These are phyloP conservation scores for Galaxias olidus DNA, from an alignment of 2,797 vertebrate species.

Conservation along the genomic window DNA sequence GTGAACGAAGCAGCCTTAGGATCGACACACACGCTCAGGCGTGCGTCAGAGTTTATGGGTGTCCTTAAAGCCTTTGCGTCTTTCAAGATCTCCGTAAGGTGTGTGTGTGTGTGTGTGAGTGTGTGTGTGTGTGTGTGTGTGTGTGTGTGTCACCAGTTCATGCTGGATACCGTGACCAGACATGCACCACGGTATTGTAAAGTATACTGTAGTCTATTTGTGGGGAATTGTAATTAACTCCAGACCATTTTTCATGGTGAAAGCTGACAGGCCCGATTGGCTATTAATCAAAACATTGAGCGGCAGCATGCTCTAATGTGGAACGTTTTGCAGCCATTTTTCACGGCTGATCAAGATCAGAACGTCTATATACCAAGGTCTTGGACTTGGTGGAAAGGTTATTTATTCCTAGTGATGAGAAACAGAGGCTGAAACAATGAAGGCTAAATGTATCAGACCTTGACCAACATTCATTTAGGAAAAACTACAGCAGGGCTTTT, in stretches of 20 bases:
- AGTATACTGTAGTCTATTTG: slow-evolving; percentile 10
- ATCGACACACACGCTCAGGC: neutral
- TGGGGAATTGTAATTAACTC: slow-evolving; percentile 53
- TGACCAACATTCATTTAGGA: too few relatives aligned
- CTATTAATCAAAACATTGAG: slow-evolving; percentile 68
- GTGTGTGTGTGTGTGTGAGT: slow-evolving; percentile 7
- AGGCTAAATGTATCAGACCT: too few relatives aligned
- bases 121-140: neutral
- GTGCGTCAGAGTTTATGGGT: too few relatives aligned
- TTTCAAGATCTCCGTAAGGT: neutral
- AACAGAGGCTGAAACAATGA: too few relatives aligned
- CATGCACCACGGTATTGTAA: too few relatives aligned
- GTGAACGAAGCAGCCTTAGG: too few relatives aligned
- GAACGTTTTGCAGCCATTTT: slow-evolving; percentile 53
- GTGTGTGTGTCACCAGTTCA: neutral
- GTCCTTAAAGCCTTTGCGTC: too few relatives aligned
- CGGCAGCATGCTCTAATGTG: slow-evolving; percentile 42
- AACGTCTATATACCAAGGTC: too few relatives aligned
- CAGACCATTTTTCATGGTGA: slow-evolving; percentile 51
- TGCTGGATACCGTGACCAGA: too few relatives aligned
- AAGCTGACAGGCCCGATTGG: slow-evolving; percentile 55
- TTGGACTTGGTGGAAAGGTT: too few relatives aligned
- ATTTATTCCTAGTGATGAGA: too few relatives aligned
- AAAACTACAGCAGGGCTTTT: too few relatives aligned
- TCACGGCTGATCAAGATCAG: slow-evolving; percentile 41